Percentiles rank a stretch among this genome's conserved stretches.
Conservation (phyloP, 2,113 vertebrate species). For the Gambusia holbrooki region DNA sequence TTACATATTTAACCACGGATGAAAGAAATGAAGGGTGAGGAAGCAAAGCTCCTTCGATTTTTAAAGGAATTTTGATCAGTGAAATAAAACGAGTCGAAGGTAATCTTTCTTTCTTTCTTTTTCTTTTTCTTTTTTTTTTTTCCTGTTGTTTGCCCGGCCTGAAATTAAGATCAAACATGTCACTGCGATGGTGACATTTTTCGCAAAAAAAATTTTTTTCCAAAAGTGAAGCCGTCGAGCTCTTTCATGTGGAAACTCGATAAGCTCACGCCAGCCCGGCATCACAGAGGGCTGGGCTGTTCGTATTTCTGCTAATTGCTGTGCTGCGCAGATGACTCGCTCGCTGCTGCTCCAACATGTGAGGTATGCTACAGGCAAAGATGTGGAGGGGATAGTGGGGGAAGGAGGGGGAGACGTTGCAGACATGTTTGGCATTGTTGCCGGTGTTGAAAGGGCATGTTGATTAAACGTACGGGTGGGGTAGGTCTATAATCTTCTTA, state of each 20-base stretch:
- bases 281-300: conserved; percentile 2
- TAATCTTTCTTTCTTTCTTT: conserved; percentile 43
- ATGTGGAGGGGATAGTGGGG: not conserved
- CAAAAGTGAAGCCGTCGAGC: conserved; percentile 36
- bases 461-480: conserved; percentile 83
- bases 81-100: conserved; percentile 86
- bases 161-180: conserved; percentile 50
- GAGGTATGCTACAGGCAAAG: conserved; percentile 72
- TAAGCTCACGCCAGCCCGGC: conserved; percentile 7
- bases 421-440: conserved; percentile 82
- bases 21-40: conserved; percentile 86
- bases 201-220: not conserved
- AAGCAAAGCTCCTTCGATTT: conserved; percentile 86
- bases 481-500: conserved; percentile 83
- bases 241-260: conserved; percentile 26
- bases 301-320: conserved; percentile 45
- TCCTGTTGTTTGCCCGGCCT: conserved; percentile 65
- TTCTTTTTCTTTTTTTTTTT: no score
- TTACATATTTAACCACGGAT: conserved; percentile 99
- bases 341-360: conserved; percentile 73
- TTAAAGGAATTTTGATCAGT: conserved; percentile 92
- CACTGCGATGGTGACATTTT: conserved; percentile 52
- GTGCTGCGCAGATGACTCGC: conserved; percentile 35
- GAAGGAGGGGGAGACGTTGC: conserved; percentile 61
- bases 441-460: conserved; percentile 80